phyloP scores from a whole-genome alignment of 2,113 vertebrate species.

The Macheiramphus alcinus region DNA sequence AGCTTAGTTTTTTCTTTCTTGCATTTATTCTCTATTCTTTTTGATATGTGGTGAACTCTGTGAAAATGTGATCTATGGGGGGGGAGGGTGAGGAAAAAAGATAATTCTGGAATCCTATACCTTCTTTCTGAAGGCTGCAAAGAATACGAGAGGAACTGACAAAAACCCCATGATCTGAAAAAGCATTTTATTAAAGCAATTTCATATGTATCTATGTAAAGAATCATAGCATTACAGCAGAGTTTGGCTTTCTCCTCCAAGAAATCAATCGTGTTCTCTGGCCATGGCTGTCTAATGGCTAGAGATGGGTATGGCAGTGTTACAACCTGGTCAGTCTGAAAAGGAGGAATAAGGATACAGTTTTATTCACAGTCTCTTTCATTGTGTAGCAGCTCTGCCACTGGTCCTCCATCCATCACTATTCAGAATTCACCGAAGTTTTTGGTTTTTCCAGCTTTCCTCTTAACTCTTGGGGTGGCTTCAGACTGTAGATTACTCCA shows the following conservation, averaged over 20 bases:
- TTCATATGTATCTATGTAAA: background rate
- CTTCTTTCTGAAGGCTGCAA: background rate
- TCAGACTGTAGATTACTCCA: background rate
- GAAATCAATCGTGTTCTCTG: background rate
- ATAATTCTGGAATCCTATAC: background rate
- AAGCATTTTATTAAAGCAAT: background rate
- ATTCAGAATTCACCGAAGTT: background rate
- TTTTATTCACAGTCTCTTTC: background rate
- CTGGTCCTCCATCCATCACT: background rate
- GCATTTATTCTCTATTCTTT: background rate
- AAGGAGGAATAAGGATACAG: background rate
- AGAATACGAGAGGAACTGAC: background rate
- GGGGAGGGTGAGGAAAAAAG: no score
- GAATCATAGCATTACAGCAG: background rate
- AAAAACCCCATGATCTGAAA: rapidly evolving
- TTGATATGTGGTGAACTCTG: background rate
- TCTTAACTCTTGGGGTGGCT: background rate
- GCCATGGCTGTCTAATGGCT: background rate
- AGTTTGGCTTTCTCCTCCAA: background rate
- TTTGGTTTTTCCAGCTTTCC: background rate
- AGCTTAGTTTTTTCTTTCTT: background rate
- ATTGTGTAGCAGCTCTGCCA: background rate
- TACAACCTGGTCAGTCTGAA: background rate
- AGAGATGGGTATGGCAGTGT: background rate
- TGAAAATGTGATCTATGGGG: background rate